Conservation (phyloP, 2,113 vertebrate species). For the Boulengeromyrus knoepffleri region DNA sequence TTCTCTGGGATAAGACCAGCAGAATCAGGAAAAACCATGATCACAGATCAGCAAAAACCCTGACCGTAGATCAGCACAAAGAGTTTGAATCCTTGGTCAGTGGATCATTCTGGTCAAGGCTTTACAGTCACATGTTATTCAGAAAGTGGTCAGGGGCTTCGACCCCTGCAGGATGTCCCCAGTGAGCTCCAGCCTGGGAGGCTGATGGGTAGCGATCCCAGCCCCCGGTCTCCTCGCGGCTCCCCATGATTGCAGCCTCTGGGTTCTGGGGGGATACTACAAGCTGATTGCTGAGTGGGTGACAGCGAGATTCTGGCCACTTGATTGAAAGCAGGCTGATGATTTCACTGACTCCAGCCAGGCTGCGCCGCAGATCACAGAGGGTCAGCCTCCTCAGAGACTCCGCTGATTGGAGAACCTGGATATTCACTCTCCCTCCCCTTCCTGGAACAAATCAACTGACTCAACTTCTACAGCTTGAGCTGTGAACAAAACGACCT, state of each 20-base stretch:
- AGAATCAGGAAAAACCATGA: neutral
- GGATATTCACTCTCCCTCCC: neutral
- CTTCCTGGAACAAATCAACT: neutral
- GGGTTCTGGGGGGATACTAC: neutral
- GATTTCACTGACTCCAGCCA: neutral
- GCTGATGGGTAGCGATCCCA: neutral
- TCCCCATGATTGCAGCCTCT: neutral
- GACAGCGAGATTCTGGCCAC: neutral
- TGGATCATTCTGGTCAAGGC: neutral
- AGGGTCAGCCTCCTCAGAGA: neutral
- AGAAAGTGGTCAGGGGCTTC: neutral
- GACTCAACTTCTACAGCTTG: neutral
- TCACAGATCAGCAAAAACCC: neutral
- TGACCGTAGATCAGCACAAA: neutral
- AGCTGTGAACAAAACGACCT: neutral
- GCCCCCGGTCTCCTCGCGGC: neutral
- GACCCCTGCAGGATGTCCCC: neutral
- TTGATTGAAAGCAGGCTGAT: neutral
- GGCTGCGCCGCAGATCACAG: neutral
- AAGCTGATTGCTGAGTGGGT: neutral
- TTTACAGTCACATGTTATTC: neutral
- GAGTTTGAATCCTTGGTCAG: neutral
- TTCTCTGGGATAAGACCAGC: neutral
- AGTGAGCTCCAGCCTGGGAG: neutral
- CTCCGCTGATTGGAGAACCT: neutral